phyloP scores from a whole-genome alignment of 2,113 vertebrate species.

The Psophia crepitans region DNA sequence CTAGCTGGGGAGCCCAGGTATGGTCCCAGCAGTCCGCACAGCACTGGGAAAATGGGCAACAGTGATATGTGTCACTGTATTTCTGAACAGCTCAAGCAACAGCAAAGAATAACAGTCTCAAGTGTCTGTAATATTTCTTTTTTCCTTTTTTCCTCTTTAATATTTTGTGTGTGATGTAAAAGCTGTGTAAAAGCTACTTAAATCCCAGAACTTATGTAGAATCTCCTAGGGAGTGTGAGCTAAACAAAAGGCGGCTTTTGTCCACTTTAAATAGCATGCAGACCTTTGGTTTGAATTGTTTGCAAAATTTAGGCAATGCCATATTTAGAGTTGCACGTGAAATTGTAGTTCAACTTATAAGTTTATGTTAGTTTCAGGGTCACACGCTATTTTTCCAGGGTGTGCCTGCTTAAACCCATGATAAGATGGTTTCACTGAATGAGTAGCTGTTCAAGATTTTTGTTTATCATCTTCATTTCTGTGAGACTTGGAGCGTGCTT shows the following conservation, averaged over 20 bases:
- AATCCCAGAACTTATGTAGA: not conserved
- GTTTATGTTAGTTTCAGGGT: conserved; percentile 36
- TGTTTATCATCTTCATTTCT: conserved; percentile 34
- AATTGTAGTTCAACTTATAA: not conserved
- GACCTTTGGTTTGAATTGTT: not conserved
- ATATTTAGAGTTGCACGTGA: not conserved
- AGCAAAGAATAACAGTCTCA: not conserved
- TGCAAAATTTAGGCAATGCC: not conserved
- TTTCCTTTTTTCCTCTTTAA: not conserved
- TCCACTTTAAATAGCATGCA: not conserved
- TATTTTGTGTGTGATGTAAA: not conserved
- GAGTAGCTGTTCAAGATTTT: conserved; percentile 4
- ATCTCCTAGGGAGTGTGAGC: not conserved
- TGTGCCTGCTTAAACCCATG: conserved; percentile 26
- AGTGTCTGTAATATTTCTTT: not conserved
- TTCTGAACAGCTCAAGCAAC: not conserved
- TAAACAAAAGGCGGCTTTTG: not conserved
- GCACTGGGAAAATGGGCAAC: not conserved
- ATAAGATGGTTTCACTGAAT: conserved; percentile 16
- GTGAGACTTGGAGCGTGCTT: not conserved
- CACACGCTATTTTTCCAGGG: conserved; percentile 28
- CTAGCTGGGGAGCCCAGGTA: not conserved
- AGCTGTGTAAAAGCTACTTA: not conserved
- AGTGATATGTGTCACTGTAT: not conserved
- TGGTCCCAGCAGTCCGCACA: rapidly evolving